Conservation (phyloP, 2,113 vertebrate species). For the Hyaena hyaena region DNA sequence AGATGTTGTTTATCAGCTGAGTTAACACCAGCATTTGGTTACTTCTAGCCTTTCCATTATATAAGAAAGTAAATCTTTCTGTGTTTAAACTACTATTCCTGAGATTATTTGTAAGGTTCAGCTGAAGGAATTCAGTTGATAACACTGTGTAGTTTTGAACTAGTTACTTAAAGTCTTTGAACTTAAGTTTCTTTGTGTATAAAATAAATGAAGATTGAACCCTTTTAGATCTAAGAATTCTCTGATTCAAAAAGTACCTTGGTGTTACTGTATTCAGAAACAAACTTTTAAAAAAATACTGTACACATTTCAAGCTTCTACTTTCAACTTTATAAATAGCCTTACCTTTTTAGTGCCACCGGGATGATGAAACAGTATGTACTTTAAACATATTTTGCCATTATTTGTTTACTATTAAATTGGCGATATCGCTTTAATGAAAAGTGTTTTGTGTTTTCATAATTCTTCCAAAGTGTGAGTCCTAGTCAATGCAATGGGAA, state of each 20-base stretch:
- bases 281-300: not conserved
- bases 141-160: not conserved
- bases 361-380: not conserved
- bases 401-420: not conserved
- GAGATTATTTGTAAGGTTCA: not conserved
- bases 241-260: conserved; percentile 47
- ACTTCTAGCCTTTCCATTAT: not conserved
- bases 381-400: not conserved
- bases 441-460: not conserved
- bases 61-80: not conserved
- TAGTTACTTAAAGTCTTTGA: not conserved
- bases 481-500: not conserved
- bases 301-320: not conserved
- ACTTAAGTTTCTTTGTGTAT: not conserved
- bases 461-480: not conserved
- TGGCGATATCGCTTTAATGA: not conserved
- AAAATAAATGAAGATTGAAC: not conserved
- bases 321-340: conserved; percentile 26
- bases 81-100: not conserved
- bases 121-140: not conserved
- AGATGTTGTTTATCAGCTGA: not conserved
- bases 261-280: not conserved
- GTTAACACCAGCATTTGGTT: not conserved
- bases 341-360: not conserved
- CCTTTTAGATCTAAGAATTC: not conserved